phyloP scores from a whole-genome alignment of 2,113 vertebrate genomes.

The Rhinolophus ferrumequinum region DNA sequence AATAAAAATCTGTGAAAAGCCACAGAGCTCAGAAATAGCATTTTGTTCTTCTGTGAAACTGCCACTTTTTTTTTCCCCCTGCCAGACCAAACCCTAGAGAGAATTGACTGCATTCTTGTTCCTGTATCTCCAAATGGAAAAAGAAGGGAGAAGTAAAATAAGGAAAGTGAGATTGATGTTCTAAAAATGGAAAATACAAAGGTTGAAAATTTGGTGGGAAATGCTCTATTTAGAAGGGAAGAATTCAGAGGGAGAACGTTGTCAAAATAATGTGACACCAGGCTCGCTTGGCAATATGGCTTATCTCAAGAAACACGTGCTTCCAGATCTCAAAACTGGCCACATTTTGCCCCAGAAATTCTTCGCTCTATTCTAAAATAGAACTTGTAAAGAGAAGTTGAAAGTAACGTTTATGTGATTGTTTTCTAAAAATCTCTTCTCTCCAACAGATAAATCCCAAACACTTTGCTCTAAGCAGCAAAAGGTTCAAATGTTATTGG shows the following conservation, averaged over 20 bases:
- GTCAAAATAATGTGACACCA: background rate
- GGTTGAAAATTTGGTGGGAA: background rate
- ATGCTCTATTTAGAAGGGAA: background rate
- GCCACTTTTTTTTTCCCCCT: constrained; percentile 33
- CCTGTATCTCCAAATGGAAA: constrained; percentile 58
- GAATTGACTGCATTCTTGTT: constrained; percentile 57
- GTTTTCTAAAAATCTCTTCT: constrained; percentile 62
- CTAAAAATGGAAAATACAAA: constrained; percentile 6
- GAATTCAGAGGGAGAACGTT: background rate
- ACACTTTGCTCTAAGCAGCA: constrained; percentile 40
- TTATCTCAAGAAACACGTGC: constrained; percentile 24
- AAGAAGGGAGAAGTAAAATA: background rate
- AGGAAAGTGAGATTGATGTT: background rate
- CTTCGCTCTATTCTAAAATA: constrained; percentile 56
- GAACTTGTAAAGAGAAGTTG: constrained; percentile 50
- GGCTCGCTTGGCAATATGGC: background rate
- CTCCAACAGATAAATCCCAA: constrained; percentile 44
- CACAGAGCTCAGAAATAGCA: constrained; percentile 83
- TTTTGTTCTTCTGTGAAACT: constrained; percentile 80
- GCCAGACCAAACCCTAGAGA: constrained; percentile 72
- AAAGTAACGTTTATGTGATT: constrained; percentile 30
- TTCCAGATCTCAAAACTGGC: constrained; percentile 29
- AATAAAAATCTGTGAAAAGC: constrained; percentile 83
- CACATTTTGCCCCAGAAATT: constrained; percentile 29
- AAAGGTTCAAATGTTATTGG: constrained; percentile 38